phyloP scores from a whole-genome alignment of 2,113 vertebrate genomes.

The Cygnus atratus region DNA sequence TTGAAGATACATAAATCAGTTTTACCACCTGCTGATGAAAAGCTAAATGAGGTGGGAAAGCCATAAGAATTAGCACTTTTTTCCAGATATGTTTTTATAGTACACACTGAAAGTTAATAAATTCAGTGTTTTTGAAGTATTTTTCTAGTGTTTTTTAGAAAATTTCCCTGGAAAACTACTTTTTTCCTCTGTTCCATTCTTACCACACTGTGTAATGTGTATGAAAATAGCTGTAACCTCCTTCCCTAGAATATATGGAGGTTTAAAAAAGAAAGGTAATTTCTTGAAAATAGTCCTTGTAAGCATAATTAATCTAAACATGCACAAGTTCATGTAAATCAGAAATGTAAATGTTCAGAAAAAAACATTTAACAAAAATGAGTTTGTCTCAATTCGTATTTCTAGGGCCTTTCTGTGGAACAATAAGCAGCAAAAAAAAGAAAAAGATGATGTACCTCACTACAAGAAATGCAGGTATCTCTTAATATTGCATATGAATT shows the following conservation, averaged over 20 bases:
- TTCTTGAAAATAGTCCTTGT: background rate
- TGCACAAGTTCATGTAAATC: background rate
- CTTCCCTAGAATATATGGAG: background rate
- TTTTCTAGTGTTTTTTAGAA: background rate
- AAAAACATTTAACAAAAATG: background rate
- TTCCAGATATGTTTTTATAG: background rate
- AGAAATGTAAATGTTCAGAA: background rate
- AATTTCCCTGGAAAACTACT: background rate
- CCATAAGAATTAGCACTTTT: background rate
- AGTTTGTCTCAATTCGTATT: slow-evolving; percentile 21
- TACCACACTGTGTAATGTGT: background rate
- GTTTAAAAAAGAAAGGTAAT: background rate
- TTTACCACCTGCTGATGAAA: slow-evolving; percentile 59
- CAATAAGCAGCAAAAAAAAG: slow-evolving; percentile 90
- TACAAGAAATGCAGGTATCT: slow-evolving; percentile 94
- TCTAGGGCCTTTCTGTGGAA: slow-evolving; percentile 93
- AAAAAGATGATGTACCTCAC: slow-evolving; percentile 99
- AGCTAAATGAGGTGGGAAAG: background rate
- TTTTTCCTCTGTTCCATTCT: background rate
- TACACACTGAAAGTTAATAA: background rate
- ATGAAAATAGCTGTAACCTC: background rate
- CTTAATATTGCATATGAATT: background rate
- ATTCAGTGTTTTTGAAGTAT: background rate
- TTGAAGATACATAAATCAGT: background rate
- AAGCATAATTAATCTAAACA: background rate